phyloP scores from a whole-genome alignment of 2,888 invertebrate genomes.

The Kryphioiulus occultus region DNA sequence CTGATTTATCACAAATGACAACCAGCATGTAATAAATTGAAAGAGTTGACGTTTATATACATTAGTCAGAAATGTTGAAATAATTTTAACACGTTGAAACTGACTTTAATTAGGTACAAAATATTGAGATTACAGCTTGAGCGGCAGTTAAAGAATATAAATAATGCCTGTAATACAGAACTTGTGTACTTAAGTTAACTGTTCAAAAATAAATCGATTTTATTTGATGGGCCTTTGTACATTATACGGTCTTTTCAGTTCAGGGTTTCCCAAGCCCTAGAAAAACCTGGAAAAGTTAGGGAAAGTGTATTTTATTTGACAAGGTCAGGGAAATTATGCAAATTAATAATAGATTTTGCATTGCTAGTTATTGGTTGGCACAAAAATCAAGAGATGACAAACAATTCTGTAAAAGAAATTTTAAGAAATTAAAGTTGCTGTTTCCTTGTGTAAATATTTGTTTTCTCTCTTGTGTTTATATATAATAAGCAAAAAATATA shows the following conservation, averaged over 20 bases:
- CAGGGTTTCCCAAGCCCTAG: background rate
- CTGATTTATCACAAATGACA: background rate
- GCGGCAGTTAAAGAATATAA: background rate
- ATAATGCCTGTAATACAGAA: background rate
- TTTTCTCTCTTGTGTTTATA: no score
- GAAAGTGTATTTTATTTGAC: no score
- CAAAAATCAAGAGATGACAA: no score
- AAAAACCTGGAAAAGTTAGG: no score
- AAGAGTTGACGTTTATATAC: background rate
- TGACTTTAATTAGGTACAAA: constrained; percentile 24
- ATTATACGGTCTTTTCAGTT: no score
- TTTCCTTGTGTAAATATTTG: no score
- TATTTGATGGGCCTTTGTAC: background rate
- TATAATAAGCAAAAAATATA: no score
- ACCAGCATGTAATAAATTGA: background rate
- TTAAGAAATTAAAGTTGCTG: no score
- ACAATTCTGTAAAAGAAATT: no score
- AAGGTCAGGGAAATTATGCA: no score
- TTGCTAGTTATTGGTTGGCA: no score
- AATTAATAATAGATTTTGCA: no score
- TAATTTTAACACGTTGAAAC: background rate
- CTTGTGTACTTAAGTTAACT: background rate
- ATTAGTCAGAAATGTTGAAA: background rate
- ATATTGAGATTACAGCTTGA: background rate
- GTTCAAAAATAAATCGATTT: background rate